Evolutionary conservation across 2,888 invertebrate genomes (phyloP), one percentile per base, ranked within the genome.

Genomic region (Drosophila setosimentum): DNA sequence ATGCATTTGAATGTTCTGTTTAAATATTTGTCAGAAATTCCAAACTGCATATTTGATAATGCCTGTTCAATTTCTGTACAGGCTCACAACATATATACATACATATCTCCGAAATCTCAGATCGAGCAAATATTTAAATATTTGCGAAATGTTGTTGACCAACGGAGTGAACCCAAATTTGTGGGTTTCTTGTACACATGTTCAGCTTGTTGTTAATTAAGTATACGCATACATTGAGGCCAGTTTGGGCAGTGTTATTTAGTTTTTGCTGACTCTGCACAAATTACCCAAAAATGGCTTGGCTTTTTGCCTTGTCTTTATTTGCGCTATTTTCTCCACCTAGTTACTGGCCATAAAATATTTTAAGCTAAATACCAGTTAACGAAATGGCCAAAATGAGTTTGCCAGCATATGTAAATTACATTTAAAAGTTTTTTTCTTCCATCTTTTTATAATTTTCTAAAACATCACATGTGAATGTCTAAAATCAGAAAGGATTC

Each of bases 221-320:
- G 87, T 82, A 80, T 76, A 87, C 80, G 82, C 82, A 82, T 60
- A 80, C 82, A 82, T 60, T 59, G 69, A 60, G 58, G 69, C 54
- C 70, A 68, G 64, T 74, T 78, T 76, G 48, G 53, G 40, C 66
- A 65, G 67, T 51, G 82, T 82, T 68, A 73, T 68, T 78, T 72
- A 78, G 83, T 76, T 78, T 71, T 82, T 72, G 84, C 82, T 88
- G 87, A 86, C 82, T 82, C 76, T 82, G 87, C 87, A 83, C 80
- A 86, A 76, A 82, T 73, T 88, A 60, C 69, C 67, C n/a, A 37
- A 27, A 58, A 57, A 49, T 68, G 73, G 70, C 63, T 69, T 74
- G 57, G 49, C 60, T 59, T 69, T 63, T 27, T 53, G 60, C 29
- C 33, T 57, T 49, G 40, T 30, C 51, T 48, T 58, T 68, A 49